Conservation (phyloP, 1,140 invertebrate species). For the Ceratina calcarata region DNA sequence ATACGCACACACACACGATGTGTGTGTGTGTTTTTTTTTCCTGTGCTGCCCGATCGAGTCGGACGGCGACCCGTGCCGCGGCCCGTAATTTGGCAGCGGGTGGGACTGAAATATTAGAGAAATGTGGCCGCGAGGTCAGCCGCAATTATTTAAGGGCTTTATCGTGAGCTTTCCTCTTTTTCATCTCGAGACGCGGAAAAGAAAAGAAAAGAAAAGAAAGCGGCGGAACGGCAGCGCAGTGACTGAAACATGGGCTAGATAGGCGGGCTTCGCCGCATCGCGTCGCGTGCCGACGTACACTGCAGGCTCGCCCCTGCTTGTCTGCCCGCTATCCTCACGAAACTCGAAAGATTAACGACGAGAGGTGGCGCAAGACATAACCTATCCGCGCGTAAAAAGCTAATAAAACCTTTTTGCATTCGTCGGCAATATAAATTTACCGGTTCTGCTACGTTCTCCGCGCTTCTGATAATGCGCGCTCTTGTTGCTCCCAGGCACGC, state of each 20-base stretch:
- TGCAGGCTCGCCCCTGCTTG: conserved; percentile 70
- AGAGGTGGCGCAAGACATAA: conserved; percentile 72
- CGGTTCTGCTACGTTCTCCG: conserved; percentile 56
- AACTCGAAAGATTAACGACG: conserved; percentile 73
- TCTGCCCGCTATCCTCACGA: conserved; percentile 70
- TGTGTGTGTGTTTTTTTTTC: not conserved
- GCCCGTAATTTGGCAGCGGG: conserved; percentile 49
- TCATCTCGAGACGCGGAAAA: conserved; percentile 57
- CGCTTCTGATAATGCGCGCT: conserved; percentile 56
- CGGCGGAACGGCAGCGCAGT: conserved; percentile 15
- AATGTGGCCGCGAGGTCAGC: conserved; percentile 47
- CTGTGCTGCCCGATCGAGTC: not conserved
- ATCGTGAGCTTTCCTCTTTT: conserved; percentile 57
- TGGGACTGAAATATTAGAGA: conserved; percentile 45
- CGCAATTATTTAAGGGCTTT: conserved; percentile 66
- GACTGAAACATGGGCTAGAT: conserved; percentile 70
- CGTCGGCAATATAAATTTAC: conserved; percentile 64
- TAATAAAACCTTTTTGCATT: conserved; percentile 72
- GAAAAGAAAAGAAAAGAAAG: conserved; percentile 30
- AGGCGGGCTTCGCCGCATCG: conserved; percentile 48
- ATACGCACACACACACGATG: no score
- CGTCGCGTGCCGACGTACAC: conserved; percentile 71
- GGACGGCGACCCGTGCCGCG: conserved; percentile 15
- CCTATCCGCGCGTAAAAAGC: conserved; percentile 69
- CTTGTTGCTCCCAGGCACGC: conserved; percentile 59